A percentile compares a stretch with the other conserved stretches of the same genome.
phyloP scores from a whole-genome alignment of 2,113 vertebrate species.

The Ivindomyrus marchei region DNA sequence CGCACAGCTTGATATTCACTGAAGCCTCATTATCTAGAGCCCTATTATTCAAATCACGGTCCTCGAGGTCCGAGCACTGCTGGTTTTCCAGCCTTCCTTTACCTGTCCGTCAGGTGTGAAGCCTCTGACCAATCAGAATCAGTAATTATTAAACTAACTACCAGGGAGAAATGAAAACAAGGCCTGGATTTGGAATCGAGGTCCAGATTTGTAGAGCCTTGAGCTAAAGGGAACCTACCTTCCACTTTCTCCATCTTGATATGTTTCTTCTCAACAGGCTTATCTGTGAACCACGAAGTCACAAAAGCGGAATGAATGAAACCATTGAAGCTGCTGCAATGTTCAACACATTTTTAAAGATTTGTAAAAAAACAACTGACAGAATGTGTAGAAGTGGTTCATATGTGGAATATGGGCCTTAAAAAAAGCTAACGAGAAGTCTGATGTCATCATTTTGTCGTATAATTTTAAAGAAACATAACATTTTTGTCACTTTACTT shows the following conservation, averaged over 20 bases:
- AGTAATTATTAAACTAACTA: no score
- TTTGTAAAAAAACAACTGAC: neutral
- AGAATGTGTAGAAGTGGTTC: neutral
- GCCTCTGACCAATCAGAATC: no score
- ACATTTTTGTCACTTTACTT: neutral
- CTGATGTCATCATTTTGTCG: neutral
- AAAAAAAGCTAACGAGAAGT: neutral
- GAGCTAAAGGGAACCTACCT: slow-evolving; percentile 34
- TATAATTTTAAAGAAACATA: neutral
- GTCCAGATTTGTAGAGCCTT: no score
- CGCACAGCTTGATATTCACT: neutral
- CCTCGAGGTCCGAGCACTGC: no score
- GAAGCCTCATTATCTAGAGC: neutral
- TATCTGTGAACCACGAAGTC: slow-evolving; percentile 31
- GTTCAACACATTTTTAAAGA: neutral
- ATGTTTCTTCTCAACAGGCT: slow-evolving; percentile 41
- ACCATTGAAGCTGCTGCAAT: neutral
- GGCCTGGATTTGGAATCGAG: no score
- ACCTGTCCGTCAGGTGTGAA: no score
- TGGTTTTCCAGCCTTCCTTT: no score
- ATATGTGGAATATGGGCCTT: neutral
- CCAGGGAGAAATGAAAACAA: no score
- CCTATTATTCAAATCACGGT: no score
- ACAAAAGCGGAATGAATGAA: neutral
- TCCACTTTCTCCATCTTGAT: slow-evolving; percentile 42